Base-by-base conservation (phyloP, 2,888 invertebrate genomes). In the Conomelus anceps region DNA sequence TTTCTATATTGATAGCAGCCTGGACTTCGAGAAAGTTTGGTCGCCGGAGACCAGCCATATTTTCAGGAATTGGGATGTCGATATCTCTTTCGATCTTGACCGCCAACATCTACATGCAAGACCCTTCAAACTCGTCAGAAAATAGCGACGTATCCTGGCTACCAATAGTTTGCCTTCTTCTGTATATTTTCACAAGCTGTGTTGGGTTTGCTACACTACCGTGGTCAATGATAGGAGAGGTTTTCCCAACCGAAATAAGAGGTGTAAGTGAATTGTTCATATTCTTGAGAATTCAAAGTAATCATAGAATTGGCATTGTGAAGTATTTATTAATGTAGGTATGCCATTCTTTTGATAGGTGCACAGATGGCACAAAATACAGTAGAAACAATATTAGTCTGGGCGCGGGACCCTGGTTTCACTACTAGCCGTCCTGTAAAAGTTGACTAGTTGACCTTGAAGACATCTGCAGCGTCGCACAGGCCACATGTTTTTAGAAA, bases 61-160 rank as follows among this genome's bases (percentile, higher is more conserved):
- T 94, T 41, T 95, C 95, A 0, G 95, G 96, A 0, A 90, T 93
- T 0, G 94, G 95, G 0, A 95, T 95, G 94, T 93, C 94, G 0
- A 22, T 94, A 0, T 94, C 94, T 90, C 94, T 95, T 94, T 87
- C 90, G 34, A 89, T 90, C 1, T 89, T 91, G 26, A 91, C 90
- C n/a, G 88, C 89, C 0, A 89, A 90, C 29, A 34, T 89, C 22
- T 41, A 85, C 23, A 22, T 88, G 22, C 89, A 90, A 23, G 87
- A 23, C 23, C 7, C 86, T 88, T 63, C 89, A 20, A 86, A 85
- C 22, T 23, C 86, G 22, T 22, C 88, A 0, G 23, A 22, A 20
- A n/a, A 34, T 85, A 20, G 84, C 84, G 86, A 88, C 24, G 41
- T 34, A 23, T 90, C 90, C 11, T 90, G 91, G 85, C 86, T 91